Conservation (phyloP, 2,797 vertebrate species). For the Microctenopoma steveboyesi region DNA sequence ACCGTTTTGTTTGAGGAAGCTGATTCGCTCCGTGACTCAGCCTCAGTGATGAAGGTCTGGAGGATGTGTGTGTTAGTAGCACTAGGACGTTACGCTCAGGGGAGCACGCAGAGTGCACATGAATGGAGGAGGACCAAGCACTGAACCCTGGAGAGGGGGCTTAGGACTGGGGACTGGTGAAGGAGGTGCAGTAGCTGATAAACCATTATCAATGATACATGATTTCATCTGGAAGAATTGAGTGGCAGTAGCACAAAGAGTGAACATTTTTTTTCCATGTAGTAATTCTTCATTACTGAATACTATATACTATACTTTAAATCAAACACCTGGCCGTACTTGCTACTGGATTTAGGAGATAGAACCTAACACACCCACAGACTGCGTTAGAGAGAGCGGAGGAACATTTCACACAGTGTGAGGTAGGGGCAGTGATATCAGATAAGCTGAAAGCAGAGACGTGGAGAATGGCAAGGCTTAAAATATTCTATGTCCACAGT, state of each 20-base stretch:
- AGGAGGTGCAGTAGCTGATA: too few species aligned
- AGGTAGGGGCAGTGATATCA: constrained; percentile 5
- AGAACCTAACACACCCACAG: not conserved
- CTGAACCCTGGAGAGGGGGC: too few species aligned
- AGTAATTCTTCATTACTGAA: not conserved
- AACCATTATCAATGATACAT: too few species aligned
- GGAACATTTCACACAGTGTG: not conserved
- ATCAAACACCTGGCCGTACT: too few species aligned
- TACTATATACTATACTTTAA: too few species aligned
- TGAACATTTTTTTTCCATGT: too few species aligned
- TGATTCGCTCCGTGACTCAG: not conserved
- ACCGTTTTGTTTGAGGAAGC: not conserved
- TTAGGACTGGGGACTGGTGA: too few species aligned
- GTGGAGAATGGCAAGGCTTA: not conserved
- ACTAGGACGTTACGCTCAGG: too few species aligned
- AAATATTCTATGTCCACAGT: not conserved
- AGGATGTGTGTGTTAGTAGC: not conserved
- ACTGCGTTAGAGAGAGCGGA: not conserved
- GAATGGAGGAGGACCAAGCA: too few species aligned
- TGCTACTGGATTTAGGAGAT: not conserved
- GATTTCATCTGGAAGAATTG: too few species aligned
- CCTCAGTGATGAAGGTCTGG: not conserved
- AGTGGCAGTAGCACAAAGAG: too few species aligned
- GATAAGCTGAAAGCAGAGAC: not conserved
- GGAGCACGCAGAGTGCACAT: too few species aligned